Conservation (phyloP, 2,888 invertebrate genomes). For the Dasypogon diadema region DNA sequence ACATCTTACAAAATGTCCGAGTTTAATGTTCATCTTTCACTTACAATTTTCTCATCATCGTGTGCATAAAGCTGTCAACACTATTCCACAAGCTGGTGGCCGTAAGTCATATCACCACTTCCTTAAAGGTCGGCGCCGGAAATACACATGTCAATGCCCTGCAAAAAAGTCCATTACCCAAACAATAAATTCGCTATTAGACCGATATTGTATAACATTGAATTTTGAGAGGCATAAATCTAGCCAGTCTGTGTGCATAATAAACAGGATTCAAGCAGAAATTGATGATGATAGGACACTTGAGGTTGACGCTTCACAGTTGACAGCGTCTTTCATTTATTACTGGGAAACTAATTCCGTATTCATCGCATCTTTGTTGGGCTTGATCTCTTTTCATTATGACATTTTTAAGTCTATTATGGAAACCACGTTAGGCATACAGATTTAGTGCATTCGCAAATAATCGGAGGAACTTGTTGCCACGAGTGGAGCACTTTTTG, state of each 20-base stretch:
- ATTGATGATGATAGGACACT: not conserved
- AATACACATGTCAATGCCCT: constrained; percentile 37
- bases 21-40: constrained; percentile 13
- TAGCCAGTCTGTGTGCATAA: constrained; percentile 16
- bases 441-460: not conserved
- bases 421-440: constrained; percentile 31
- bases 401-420: constrained; percentile 16
- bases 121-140: constrained; percentile 42
- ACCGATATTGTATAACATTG: not conserved
- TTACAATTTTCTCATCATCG: constrained; percentile 43
- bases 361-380: constrained; percentile 22
- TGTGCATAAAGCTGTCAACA: constrained; percentile 33
- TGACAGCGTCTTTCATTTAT: not conserved
- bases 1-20: not conserved
- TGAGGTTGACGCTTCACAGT: not conserved
- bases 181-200: constrained; percentile 24
- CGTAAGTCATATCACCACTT: constrained; percentile 47
- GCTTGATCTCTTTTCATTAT: constrained; percentile 23
- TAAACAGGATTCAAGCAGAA: constrained; percentile 23
- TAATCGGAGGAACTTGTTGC: too few species aligned
- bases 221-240: constrained; percentile 6
- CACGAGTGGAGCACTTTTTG: too few species aligned
- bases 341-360: constrained; percentile 5
- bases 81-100: constrained; percentile 26
- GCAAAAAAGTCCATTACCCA: constrained; percentile 41